These are phyloP conservation scores for Papilio aristodemus DNA, from an alignment of 1,140 invertebrate species.

Conservation along the genomic window DNA sequence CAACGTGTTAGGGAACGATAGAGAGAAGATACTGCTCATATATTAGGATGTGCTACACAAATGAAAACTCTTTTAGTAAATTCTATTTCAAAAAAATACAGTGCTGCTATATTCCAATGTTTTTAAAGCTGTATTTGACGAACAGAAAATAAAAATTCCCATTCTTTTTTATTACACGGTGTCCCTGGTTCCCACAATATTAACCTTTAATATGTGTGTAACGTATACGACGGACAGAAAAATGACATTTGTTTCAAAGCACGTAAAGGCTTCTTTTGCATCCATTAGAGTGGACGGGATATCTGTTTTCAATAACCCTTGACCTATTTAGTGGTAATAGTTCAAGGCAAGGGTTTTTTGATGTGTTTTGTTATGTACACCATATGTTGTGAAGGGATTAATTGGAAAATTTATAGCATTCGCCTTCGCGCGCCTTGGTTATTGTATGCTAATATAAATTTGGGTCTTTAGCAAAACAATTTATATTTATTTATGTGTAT, in stretches of 20 bases:
- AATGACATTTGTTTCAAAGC: neutral
- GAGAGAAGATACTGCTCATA: no score
- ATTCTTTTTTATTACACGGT: neutral
- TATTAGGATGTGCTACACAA: no score
- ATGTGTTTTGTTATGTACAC: constrained; percentile 3
- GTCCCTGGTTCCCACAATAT: neutral
- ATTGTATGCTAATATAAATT: constrained; percentile 7
- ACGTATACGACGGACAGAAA: neutral
- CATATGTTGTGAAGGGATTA: constrained; percentile 5
- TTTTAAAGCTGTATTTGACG: neutral
- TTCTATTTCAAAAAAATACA: neutral
- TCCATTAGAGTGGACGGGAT: neutral
- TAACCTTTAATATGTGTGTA: neutral
- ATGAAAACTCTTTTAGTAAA: no score
- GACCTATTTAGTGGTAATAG: constrained; percentile 12
- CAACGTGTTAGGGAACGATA: no score
- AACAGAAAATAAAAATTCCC: neutral
- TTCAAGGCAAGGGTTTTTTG: constrained; percentile 11
- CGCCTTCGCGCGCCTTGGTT: neutral
- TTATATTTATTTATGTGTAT: neutral
- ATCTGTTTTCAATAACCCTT: constrained; percentile 19
- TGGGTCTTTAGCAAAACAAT: constrained; percentile 1
- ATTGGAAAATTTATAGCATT: constrained; percentile 3
- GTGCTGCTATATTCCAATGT: neutral
- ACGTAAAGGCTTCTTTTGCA: neutral